A percentile compares a stretch with the other conserved stretches of the same genome.
Conservation (phyloP, 1,140 invertebrate genomes). For the Nephotettix cincticeps region DNA sequence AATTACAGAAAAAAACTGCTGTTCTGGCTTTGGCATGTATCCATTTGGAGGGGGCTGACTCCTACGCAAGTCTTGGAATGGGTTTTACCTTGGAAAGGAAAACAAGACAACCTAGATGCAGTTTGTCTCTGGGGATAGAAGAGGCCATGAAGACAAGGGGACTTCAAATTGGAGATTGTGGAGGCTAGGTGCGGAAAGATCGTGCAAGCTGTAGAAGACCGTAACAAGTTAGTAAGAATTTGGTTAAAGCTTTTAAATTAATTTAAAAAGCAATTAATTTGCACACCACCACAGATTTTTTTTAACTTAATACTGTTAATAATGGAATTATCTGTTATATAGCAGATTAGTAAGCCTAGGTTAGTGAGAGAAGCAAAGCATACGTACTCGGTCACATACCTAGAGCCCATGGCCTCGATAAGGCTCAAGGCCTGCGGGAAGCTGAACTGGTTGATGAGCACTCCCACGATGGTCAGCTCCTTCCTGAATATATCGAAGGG, state of each 20-base stretch:
- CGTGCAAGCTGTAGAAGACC: background rate
- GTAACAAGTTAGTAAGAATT: background rate
- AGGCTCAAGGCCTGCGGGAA: slow-evolving; percentile 62
- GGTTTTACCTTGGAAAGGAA: too few species aligned
- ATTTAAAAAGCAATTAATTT: background rate
- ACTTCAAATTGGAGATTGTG: background rate
- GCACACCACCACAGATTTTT: background rate
- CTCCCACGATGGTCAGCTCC: slow-evolving; percentile 62
- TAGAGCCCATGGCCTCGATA: slow-evolving; percentile 59
- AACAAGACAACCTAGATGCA: too few species aligned
- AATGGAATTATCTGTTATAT: too few species aligned
- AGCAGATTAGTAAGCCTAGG: background rate
- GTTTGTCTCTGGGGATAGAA: background rate
- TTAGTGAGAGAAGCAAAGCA: too few species aligned
- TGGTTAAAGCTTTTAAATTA: background rate
- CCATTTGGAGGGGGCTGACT: too few species aligned
- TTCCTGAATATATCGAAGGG: slow-evolving; percentile 61
- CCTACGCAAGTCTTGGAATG: too few species aligned
- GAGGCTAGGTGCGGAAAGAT: background rate
- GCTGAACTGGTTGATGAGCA: slow-evolving; percentile 65
- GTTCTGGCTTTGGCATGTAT: too few species aligned
- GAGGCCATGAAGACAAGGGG: background rate
- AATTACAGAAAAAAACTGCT: too few species aligned
- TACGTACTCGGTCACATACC: slow-evolving; percentile 42
- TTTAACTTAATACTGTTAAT: background rate